Base-by-base conservation (phyloP, 92 coral and sea anemone genomes). In the Umimayanthus chanpuru region DNA sequence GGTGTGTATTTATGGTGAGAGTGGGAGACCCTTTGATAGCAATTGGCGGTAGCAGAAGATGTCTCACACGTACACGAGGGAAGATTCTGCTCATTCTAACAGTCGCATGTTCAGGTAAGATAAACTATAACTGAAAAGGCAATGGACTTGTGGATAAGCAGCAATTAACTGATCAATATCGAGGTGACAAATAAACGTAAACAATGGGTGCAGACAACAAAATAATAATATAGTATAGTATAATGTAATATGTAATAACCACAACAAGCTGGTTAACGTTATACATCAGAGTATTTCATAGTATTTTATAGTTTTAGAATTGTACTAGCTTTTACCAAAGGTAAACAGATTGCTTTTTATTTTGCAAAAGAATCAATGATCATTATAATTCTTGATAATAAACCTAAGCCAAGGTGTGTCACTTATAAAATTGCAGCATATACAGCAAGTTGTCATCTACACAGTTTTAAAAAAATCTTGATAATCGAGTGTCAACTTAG, bases 1-100 rank as follows among this genome's bases (percentile, higher is more conserved):
- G 87, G 87, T 67, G 78, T 67, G 77, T 83, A 68, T 83, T 83
- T 83, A 83, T 83, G 87, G 79, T 83, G 79, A 83, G 87, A 83
- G 87, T 83, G 78, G 78, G 64, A 47, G 77, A 44, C 64, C 70
- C 87, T 83, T 72, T 83, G 78, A 83, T 70, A 50, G 44, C 87
- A 15, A 73, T 67, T 70, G 67, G 20, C 74, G 87, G 66, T 83
- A 43, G 50, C 77, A 83, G 87, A 83, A 44, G 67, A 72, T 70
- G 78, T 47, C 26, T 83, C 12, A 15, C 21, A n/a, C 29, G 77
- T 43, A 6, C 58, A 70, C 64, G 32, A 9, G 77, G 77, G 18
- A 70, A 83, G 10, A 9, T 83, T 67, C 41, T 67, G 65, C 30
- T 83, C 87, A 44, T 83, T 83, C 41, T 83, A 6, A 70, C 41